phyloP scores from a whole-genome alignment of 2,113 vertebrate genomes.

The Bambusicola thoracicus region DNA sequence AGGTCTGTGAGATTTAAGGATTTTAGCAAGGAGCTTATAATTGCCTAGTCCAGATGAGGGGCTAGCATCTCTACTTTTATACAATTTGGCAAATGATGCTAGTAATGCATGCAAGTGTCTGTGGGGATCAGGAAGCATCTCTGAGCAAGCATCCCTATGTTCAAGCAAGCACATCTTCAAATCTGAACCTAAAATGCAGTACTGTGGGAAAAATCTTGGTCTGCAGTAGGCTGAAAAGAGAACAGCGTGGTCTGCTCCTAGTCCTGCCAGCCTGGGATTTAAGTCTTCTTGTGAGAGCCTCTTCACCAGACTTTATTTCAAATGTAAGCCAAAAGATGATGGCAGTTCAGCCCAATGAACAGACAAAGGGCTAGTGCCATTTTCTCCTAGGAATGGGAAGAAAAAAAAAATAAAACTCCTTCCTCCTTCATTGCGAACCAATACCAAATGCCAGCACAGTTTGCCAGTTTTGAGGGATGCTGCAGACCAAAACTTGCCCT shows the following conservation, averaged over 20 bases:
- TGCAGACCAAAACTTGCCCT: background rate
- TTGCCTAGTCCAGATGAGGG: slow-evolving; percentile 8
- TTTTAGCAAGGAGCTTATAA: slow-evolving; percentile 25
- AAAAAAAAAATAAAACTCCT: background rate
- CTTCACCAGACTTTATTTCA: background rate
- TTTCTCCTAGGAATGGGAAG: background rate
- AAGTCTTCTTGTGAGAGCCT: background rate
- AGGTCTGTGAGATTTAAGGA: background rate
- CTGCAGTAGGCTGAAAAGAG: background rate
- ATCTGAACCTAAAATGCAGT: slow-evolving; percentile 9
- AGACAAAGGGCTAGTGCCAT: background rate
- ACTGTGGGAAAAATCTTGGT: background rate
- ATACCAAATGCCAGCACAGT: background rate
- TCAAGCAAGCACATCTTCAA: background rate
- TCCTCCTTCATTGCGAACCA: background rate
- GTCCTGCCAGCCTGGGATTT: background rate
- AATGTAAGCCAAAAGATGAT: background rate
- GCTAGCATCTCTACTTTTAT: background rate
- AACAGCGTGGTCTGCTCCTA: background rate
- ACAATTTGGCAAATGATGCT: background rate
- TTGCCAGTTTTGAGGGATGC: background rate
- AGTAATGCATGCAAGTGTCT: background rate
- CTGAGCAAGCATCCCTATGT: background rate
- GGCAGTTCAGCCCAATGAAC: background rate
- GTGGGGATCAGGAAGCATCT: background rate